Conservation (phyloP, 2,888 invertebrate genomes). For the Oxytorus armatus region DNA sequence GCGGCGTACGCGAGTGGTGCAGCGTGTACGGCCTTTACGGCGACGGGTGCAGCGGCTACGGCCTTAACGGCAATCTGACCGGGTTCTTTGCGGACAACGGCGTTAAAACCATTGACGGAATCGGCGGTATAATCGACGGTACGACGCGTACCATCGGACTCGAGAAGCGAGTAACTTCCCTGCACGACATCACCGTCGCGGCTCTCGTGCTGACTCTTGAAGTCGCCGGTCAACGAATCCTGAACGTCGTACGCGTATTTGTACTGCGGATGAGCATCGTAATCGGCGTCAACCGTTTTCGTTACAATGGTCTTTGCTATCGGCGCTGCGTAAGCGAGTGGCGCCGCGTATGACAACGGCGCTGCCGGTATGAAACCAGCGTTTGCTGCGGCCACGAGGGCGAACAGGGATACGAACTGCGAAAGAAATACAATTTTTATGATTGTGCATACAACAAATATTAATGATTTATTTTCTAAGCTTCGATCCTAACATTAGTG, state of each 20-base stretch:
- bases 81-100: conserved; percentile 68
- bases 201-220: conserved; percentile 72
- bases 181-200: conserved; percentile 72
- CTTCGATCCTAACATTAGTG: neutral
- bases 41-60: conserved; percentile 67
- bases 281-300: conserved; percentile 78
- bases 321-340: conserved; percentile 73
- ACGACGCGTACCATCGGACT: conserved; percentile 82
- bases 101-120: conserved; percentile 68
- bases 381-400: conserved; percentile 83
- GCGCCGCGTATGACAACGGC: conserved; percentile 77
- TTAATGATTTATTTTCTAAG: neutral
- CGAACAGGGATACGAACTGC: conserved; percentile 80
- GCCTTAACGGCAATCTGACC: conserved; percentile 79
- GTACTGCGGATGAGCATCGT: conserved; percentile 82
- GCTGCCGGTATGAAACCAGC: conserved; percentile 84
- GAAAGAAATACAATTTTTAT: conserved; percentile 3
- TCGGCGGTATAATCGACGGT: conserved; percentile 73
- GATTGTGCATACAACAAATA: too few species aligned
- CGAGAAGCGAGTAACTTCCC: conserved; percentile 81
- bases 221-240: conserved; percentile 72
- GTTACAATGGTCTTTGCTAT: conserved; percentile 77
- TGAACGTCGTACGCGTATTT: conserved; percentile 80
- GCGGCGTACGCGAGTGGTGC: conserved; percentile 61
- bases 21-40: conserved; percentile 60